These are phyloP conservation scores for Meliscaeva auricollis DNA, from an alignment of 2,888 invertebrate genomes.

Conservation along the genomic window DNA sequence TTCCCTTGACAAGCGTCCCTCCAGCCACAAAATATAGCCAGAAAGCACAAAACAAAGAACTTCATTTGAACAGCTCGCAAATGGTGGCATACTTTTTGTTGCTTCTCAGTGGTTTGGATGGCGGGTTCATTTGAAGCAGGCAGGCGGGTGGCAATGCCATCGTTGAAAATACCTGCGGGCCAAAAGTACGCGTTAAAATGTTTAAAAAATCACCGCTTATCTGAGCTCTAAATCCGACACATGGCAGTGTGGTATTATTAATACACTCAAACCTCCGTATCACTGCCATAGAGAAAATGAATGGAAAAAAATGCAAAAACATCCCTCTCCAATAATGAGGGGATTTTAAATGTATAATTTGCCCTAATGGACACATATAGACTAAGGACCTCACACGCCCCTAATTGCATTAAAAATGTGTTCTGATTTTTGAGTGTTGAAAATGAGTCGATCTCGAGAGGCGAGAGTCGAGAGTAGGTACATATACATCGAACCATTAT, in stretches of 20 bases:
- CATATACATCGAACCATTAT: no score
- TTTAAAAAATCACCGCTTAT: constrained; percentile 64
- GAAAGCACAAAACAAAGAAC: constrained; percentile 54
- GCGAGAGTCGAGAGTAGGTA: not conserved
- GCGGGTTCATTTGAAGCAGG: constrained; percentile 6
- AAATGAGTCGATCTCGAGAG: constrained; percentile 4
- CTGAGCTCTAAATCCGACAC: constrained; percentile 65
- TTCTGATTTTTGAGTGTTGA: constrained; percentile 52
- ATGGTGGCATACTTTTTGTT: constrained; percentile 2
- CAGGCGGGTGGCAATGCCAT: constrained; percentile 19
- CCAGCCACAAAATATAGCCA: not conserved
- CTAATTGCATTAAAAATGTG: constrained; percentile 63
- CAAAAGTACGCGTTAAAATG: constrained; percentile 42
- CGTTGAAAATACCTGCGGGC: constrained; percentile 39
- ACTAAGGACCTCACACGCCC: constrained; percentile 60
- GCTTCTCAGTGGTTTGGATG: constrained; percentile 6
- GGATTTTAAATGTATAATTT: constrained; percentile 53
- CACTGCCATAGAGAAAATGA: constrained; percentile 3
- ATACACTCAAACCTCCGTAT: constrained; percentile 13
- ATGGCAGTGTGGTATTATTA: constrained; percentile 54
- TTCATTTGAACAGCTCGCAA: constrained; percentile 64
- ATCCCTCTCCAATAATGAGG: constrained; percentile 51
- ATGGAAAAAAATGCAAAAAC: constrained; percentile 11
- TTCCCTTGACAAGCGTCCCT: not conserved
- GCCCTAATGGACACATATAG: constrained; percentile 59